Percentiles rank a stretch among this genome's conserved stretches.
Conservation (phyloP, 2,113 vertebrate genomes). For the Xerus inauris region DNA sequence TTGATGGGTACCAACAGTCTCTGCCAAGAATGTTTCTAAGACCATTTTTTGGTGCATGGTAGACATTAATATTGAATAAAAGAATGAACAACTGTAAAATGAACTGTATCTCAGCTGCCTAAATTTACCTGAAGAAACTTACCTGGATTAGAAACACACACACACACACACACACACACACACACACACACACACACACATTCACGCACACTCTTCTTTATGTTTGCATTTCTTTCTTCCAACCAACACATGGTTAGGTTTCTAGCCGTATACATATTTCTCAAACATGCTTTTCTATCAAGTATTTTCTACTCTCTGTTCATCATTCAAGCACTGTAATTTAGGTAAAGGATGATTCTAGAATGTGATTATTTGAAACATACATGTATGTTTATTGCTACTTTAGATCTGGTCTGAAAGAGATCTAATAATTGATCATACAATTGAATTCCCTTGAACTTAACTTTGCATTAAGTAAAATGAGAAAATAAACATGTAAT, state of each 20-base stretch:
- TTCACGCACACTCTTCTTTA: not conserved
- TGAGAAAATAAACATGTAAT: conserved; percentile 30
- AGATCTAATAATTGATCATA: not conserved
- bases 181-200: not conserved
- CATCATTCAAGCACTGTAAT: not conserved
- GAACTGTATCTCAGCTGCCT: not conserved
- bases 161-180: not conserved
- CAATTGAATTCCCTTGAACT: conserved; percentile 43
- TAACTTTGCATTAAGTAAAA: conserved; percentile 56
- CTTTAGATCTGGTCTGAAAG: not conserved
- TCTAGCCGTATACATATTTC: not conserved
- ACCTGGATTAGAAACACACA: not conserved
- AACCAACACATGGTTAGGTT: not conserved
- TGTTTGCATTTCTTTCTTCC: not conserved
- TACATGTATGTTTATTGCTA: not conserved
- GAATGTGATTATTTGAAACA: not conserved
- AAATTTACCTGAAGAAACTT: not conserved
- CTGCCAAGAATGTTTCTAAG: not conserved
- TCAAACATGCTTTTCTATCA: not conserved
- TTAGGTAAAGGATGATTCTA: not conserved
- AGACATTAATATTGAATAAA: not conserved
- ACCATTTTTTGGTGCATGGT: not conserved
- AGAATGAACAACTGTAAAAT: not conserved
- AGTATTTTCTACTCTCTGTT: not conserved
- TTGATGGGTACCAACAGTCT: not conserved